phyloP scores from a whole-genome alignment of 2,113 vertebrate genomes.

The Rhagologus leucostigma region DNA sequence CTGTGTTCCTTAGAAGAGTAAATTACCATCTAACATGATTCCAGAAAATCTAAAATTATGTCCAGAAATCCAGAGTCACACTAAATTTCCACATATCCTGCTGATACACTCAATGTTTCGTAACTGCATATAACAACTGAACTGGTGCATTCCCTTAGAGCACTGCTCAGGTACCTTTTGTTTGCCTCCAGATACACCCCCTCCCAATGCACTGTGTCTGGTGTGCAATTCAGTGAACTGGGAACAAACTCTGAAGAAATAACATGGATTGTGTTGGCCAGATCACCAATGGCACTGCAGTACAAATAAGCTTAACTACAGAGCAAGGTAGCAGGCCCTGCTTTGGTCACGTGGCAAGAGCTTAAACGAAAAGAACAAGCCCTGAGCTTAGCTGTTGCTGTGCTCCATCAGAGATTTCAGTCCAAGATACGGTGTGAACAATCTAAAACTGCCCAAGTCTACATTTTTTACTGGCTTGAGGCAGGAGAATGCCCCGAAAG shows the following conservation, averaged over 20 bases:
- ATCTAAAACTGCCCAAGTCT: slow-evolving; percentile 41
- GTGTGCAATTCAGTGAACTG: neutral
- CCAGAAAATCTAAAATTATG: neutral
- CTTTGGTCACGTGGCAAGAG: neutral
- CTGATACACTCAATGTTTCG: neutral
- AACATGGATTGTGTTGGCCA: neutral
- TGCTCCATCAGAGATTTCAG: slow-evolving; percentile 4
- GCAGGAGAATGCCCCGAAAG: slow-evolving; percentile 25
- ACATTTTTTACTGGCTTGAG: slow-evolving; percentile 72
- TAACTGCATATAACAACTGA: rapidly evolving
- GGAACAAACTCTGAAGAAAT: neutral
- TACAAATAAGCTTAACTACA: neutral
- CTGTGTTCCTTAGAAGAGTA: neutral
- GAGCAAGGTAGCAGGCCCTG: rapidly evolving
- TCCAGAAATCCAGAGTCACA: neutral
- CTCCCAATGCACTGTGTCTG: neutral
- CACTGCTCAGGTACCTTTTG: neutral
- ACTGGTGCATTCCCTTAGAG: neutral
- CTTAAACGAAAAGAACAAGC: neutral
- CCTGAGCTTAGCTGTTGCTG: neutral
- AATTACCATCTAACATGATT: neutral
- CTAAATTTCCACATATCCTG: neutral
- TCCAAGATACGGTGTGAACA: slow-evolving; percentile 21
- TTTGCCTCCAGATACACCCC: neutral
- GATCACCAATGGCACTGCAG: neutral